These are phyloP conservation scores for Hirundichthys speculiger DNA, from an alignment of 2,113 vertebrate species.

Conservation along the genomic window DNA sequence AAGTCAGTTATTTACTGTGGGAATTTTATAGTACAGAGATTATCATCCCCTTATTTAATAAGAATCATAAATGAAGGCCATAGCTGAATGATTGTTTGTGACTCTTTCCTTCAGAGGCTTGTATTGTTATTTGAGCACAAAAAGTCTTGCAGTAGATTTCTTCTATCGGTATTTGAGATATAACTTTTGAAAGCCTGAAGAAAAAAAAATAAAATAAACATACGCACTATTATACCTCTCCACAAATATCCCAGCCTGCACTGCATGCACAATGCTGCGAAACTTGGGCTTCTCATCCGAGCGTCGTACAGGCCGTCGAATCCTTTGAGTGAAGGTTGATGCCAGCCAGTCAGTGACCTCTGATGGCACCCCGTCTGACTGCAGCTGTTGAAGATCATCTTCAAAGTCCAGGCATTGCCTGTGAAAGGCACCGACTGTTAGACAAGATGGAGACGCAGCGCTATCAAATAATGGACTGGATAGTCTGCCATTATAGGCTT, in stretches of 20 bases:
- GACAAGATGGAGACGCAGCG: background rate
- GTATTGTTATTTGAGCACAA: conserved; percentile 12
- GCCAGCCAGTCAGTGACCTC: conserved; percentile 95
- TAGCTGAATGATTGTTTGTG: background rate
- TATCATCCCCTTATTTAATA: background rate
- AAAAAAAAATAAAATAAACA: background rate
- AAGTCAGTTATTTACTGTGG: conserved; percentile 27
- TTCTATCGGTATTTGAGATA: background rate
- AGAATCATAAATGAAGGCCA: conserved; percentile 10
- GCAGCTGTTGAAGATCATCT: conserved; percentile 90
- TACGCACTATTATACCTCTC: conserved; percentile 82
- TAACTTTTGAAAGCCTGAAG: background rate
- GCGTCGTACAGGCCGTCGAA: conserved; percentile 79
- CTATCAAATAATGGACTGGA: background rate
- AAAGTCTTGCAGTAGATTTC: background rate
- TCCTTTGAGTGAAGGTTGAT: conserved; percentile 91
- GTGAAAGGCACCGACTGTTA: conserved; percentile 16
- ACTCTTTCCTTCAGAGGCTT: background rate
- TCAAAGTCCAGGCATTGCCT: conserved; percentile 90
- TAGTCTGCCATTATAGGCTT: background rate
- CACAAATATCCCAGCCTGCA: conserved; percentile 95
- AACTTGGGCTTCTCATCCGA: conserved; percentile 93
- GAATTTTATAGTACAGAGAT: conserved; percentile 13
- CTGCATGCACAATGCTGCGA: conserved; percentile 93
- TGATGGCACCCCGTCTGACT: conserved; percentile 88